A percentile compares a stretch with the other conserved stretches of the same genome.
phyloP scores from a whole-genome alignment of 2,113 vertebrate species.

The Actenoides lindsayi region DNA sequence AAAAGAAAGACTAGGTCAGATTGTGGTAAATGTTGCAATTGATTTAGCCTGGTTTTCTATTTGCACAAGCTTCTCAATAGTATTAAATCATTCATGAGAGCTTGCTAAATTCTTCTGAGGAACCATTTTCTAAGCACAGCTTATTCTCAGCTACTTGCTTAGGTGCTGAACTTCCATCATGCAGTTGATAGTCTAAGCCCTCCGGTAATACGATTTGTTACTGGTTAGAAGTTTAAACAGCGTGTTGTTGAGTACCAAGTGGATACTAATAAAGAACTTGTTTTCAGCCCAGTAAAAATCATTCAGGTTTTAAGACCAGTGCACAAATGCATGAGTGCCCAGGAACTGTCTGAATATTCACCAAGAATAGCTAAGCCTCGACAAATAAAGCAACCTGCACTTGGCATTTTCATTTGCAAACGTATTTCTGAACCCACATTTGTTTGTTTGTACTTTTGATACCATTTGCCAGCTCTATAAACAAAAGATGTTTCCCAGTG shows the following conservation, averaged over 20 bases:
- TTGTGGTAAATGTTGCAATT: background rate
- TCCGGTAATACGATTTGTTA: background rate
- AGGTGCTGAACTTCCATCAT: background rate
- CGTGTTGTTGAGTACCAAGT: background rate
- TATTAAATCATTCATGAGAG: slow-evolving; percentile 40
- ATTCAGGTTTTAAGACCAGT: background rate
- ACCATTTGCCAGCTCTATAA: slow-evolving; percentile 44
- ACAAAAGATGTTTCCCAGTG: slow-evolving; percentile 43
- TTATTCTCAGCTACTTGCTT: background rate
- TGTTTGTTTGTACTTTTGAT: slow-evolving; percentile 48
- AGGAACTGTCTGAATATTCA: background rate
- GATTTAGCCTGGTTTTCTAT: background rate
- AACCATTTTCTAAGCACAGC: background rate
- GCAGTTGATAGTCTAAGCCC: background rate
- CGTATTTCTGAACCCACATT: slow-evolving; percentile 19
- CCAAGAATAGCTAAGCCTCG: background rate
- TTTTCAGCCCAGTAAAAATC: background rate
- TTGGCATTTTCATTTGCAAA: background rate
- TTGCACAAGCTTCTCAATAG: background rate
- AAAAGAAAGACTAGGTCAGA: background rate
- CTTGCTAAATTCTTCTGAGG: background rate
- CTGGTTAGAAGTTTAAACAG: background rate
- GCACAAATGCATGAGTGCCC: background rate
- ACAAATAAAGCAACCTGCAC: slow-evolving; percentile 13
- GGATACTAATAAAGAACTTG: background rate